Evolutionary conservation across 2,113 vertebrate genomes (phyloP), one percentile per base, ranked within the genome.

Genomic region (Erpornis zantholeuca): DNA sequence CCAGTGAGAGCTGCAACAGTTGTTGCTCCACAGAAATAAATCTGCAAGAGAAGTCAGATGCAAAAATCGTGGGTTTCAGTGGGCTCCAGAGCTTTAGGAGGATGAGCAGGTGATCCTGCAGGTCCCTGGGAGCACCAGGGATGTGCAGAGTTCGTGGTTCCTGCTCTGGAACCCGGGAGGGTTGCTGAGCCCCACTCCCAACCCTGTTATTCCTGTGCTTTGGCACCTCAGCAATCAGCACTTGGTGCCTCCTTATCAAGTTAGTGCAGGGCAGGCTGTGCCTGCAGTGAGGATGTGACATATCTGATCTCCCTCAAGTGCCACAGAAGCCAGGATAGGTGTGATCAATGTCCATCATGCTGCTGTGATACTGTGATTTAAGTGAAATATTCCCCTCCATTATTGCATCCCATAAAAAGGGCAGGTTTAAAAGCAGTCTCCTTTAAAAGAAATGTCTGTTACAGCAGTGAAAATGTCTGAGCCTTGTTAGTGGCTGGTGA

Each of bases 211-310:
- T 56, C n/a, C 24, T 53, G 8, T 1, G 6, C 64, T 31, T 5
- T 5, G 42, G 35, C 4, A 13, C 4, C 61, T 49, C 78, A 63
- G 82, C 78, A 33, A 27, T 22, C 85, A 85, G 82, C 86, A 18
- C 79, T 42, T 50, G 28, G 79, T 70, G 68, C 90, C 59, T 49
- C 13, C 3, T 60, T 53, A 47, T 3, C 44, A 2, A 11, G 52
- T 0, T 21, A n/a, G 65, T 0, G 29, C 82, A 86, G 22, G 9
- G 78, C 70, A 25, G 75, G 75, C 79, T 54, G 22, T 7, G 21
- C 3, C 59, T 73, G 33, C 81, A 27, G 3, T 0, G 12, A 79
- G 40, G 27, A 35, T 0, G 2, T 36, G 90, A 57, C 50, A 9
- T 2, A 25, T 25, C 10, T 65, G 36, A 24, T 86, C 83, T 47